Conservation (phyloP, 2,888 invertebrate genomes). For the Gortyna flavago region DNA sequence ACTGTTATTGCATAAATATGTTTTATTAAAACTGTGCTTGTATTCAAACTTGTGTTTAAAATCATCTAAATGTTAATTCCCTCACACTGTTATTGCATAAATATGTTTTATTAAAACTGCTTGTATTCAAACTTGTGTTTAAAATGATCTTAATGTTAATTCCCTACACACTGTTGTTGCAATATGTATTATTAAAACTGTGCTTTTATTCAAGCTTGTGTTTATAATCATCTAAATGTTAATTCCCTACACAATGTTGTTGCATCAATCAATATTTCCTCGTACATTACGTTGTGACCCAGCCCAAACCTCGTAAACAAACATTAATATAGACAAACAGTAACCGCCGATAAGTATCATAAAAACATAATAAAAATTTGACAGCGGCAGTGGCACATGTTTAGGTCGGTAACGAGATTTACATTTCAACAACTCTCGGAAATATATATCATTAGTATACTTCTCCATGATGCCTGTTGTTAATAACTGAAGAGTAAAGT, state of each 20-base stretch:
- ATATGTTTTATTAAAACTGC: too few species aligned
- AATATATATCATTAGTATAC: constrained; percentile 43
- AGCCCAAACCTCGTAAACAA: constrained; percentile 55
- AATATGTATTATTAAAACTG: too few species aligned
- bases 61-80: too few species aligned
- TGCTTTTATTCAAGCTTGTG: not conserved
- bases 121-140: too few species aligned
- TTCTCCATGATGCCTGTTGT: constrained; percentile 54
- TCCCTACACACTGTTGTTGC: too few species aligned
- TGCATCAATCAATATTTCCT: not conserved
- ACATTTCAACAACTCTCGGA: constrained; percentile 62
- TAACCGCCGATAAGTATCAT: constrained; percentile 67
- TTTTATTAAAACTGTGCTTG: too few species aligned
- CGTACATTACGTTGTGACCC: not conserved
- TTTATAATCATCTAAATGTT: not conserved
- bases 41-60: too few species aligned
- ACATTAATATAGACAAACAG: constrained; percentile 63
- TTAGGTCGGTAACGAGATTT: constrained; percentile 31
- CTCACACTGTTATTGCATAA: too few species aligned
- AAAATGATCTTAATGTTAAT: too few species aligned
- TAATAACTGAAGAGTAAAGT: constrained; percentile 41
- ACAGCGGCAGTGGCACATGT: constrained; percentile 44
- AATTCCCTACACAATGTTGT: not conserved
- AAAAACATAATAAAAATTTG: constrained; percentile 61
- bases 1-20: too few species aligned